Conservation (phyloP, 2,113 vertebrate genomes). For the Ailurus styani region DNA sequence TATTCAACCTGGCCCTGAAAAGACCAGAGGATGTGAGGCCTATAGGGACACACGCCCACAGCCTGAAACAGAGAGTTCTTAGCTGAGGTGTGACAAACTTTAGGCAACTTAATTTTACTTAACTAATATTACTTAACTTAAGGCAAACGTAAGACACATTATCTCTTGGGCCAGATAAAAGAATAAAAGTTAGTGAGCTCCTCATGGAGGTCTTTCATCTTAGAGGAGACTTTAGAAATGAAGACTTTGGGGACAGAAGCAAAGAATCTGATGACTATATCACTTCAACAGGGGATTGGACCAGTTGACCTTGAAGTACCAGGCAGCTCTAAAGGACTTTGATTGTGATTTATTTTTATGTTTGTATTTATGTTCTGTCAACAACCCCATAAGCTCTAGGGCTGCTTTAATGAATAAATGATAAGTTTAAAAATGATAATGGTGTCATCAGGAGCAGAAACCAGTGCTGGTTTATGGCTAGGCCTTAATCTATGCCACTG, state of each 20-base stretch:
- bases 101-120: neutral
- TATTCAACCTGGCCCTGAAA: neutral
- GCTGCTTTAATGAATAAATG: constrained; percentile 65
- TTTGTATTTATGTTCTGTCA: constrained; percentile 58
- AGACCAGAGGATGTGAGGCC: neutral
- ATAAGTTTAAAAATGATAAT: constrained; percentile 67
- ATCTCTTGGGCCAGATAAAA: neutral
- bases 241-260: neutral
- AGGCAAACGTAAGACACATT: neutral
- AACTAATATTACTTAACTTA: neutral
- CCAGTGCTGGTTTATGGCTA: constrained; percentile 5
- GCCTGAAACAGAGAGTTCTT: neutral
- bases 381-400: constrained; percentile 31
- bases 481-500: constrained; percentile 42
- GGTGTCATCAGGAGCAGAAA: constrained; percentile 34
- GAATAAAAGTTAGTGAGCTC: neutral
- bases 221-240: neutral
- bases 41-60: neutral
- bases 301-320: constrained; percentile 51
- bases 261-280: neutral
- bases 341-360: constrained; percentile 54
- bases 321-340: constrained; percentile 13
- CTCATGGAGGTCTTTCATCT: neutral
- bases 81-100: neutral
- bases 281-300: neutral